Evolutionary conservation across 2,113 vertebrate genomes (phyloP), one percentile per base, ranked within the genome.

Genomic region (Manacus vitellinus): DNA sequence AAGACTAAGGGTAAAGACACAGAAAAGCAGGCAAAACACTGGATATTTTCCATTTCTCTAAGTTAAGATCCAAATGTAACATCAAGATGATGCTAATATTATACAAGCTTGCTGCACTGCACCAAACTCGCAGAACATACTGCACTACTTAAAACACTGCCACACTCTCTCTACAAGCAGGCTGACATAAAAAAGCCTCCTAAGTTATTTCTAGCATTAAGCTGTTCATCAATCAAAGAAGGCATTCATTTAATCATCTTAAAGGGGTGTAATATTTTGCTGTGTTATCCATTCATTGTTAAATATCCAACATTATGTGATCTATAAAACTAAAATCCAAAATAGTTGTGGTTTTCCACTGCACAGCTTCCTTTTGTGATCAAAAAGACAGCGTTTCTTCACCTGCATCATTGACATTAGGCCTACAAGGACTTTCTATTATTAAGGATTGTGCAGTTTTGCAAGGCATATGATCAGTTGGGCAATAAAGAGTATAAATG

Each of bases 51-150:
- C 96, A 97, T 94, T 95, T 93, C 88, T 97, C 67, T 22, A 94
- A 98, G 96, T 97, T 85, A 97, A 76, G 97, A 98, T 97, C 91
- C 94, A 95, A 97, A 97, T 96, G 97, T 95, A 96, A 97, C 95
- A 92, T 95, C 97, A 95, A 95, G 98, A 97, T 85, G 97, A 96
- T 97, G 97, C 98, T 98, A 98, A 98, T 98, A 98, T 98, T 98
- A 98, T 96, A 98, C 98, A 98, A 98, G 98, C 95, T 97, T 99
- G 98, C 99, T 99, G 99, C 99, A 99, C 98, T 99, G 99, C 99
- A 98, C 98, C 99, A 99, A 99, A 98, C 98, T 98, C 97, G 51
- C 97, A 96, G 98, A 98, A 98, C 96, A 97, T 97, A 98, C 97
- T 97, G 97, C 97, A 97, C 94, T 98, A 98, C 97, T 98, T 98